Conservation (phyloP, 2,888 invertebrate genomes). For the Cantharis flavilabris region DNA sequence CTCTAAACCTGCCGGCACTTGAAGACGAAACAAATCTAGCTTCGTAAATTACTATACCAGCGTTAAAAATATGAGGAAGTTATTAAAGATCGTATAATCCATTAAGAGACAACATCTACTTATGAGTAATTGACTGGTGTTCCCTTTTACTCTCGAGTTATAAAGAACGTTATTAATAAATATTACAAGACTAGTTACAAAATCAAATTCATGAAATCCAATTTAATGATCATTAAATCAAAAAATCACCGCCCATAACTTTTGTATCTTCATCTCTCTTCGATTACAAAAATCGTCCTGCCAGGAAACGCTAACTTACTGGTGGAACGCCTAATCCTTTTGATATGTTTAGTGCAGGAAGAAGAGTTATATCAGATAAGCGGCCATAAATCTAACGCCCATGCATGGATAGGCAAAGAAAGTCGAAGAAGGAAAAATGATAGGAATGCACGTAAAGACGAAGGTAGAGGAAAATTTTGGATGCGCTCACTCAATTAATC, state of each 20-base stretch:
- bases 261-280: not conserved
- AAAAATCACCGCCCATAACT: not conserved
- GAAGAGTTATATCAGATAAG: not conserved
- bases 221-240: not conserved
- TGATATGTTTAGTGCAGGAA: not conserved
- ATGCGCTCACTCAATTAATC: not conserved
- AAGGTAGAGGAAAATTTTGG: not conserved
- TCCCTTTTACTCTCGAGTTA: not conserved
- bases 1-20: not conserved
- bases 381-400: not conserved
- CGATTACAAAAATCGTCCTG: not conserved
- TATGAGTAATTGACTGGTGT: conserved; percentile 1
- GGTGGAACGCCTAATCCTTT: not conserved
- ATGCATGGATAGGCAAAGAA: not conserved
- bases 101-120: not conserved
- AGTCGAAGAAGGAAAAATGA: not conserved
- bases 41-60: not conserved
- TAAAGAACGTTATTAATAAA: not conserved
- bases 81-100: not conserved
- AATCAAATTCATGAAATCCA: not conserved
- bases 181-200: not conserved
- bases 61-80: conserved; percentile 1
- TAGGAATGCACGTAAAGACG: not conserved
- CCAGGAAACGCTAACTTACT: not conserved
- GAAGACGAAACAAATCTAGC: not conserved